A percentile compares a stretch with the other conserved stretches of the same genome.
phyloP scores from a whole-genome alignment of 2,797 vertebrate species.

The Lepilemur septentrionalis region DNA sequence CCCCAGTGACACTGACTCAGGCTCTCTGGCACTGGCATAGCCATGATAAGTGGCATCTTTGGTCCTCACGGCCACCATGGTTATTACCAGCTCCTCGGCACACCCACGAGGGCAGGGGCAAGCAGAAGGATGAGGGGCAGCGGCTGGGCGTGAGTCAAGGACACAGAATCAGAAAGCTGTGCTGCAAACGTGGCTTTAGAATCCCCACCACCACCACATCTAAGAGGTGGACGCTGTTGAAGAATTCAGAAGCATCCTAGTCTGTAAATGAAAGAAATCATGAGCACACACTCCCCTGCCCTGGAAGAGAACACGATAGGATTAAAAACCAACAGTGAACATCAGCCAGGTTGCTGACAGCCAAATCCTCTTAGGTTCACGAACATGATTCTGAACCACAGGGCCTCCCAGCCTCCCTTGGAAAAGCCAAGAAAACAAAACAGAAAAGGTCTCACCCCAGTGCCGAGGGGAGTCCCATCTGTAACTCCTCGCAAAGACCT shows the following conservation, averaged over 20 bases:
- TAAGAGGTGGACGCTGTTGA: neutral
- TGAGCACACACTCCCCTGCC: neutral
- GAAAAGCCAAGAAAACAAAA: neutral
- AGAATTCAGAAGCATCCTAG: neutral
- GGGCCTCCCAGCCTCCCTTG: neutral
- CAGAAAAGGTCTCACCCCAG: neutral
- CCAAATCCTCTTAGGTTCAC: neutral
- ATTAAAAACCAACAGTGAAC: neutral
- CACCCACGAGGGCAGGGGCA: too few species aligned
- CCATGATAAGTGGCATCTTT: rapidly evolving
- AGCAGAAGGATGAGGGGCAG: neutral
- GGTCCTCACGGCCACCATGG: neutral
- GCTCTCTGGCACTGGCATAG: neutral
- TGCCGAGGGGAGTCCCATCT: too few species aligned
- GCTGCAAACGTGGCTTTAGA: too few species aligned
- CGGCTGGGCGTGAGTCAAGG: neutral
- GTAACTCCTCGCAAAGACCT: neutral
- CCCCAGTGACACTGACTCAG: neutral
- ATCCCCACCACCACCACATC: too few species aligned
- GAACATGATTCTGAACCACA: neutral
- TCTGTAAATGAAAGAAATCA: neutral
- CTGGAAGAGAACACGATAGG: neutral
- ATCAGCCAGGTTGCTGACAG: neutral
- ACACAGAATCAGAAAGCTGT: neutral
- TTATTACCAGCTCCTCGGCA: too few species aligned